Evolutionary conservation across 1,140 invertebrate species (phyloP).

Genomic region (Drosophila takahashii): DNA sequence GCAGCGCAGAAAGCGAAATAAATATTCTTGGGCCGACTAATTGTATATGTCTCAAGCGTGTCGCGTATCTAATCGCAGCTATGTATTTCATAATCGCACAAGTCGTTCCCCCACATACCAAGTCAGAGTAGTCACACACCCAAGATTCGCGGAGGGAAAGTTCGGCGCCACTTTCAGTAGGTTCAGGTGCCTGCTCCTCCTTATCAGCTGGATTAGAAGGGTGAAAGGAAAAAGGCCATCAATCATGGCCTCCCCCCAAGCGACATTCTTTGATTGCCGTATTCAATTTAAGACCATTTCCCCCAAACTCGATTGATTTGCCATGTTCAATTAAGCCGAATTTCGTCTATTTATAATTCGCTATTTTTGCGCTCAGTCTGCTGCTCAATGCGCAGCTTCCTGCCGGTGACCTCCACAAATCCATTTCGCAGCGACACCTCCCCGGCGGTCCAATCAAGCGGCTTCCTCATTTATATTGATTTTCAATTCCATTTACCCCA

Average conservation of each 20-base stretch:
- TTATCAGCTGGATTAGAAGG: conserved; percentile 11
- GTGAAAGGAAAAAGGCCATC: conserved; percentile 11
- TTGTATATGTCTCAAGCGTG: conserved; percentile 32
- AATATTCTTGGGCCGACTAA: conserved; percentile 17
- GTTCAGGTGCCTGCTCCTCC: conserved; percentile 12
- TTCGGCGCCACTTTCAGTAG: conserved; percentile 21
- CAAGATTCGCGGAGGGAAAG: conserved; percentile 29
- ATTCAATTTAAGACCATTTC: conserved; percentile 33
- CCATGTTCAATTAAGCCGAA: conserved; percentile 35
- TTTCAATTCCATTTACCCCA: conserved; percentile 35
- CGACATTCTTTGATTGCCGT: conserved; percentile 19
- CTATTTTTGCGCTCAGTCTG: conserved; percentile 45
- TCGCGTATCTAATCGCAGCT: conserved; percentile 62
- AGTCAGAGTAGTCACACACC: neutral
- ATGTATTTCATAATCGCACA: conserved; percentile 60
- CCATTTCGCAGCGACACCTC: conserved; percentile 26
- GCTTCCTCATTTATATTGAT: conserved; percentile 73
- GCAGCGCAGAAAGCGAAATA: conserved; percentile 13
- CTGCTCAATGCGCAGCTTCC: conserved; percentile 24
- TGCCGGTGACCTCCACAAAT: conserved; percentile 48
- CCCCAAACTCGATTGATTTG: conserved; percentile 19
- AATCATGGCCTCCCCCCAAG: conserved; percentile 10
- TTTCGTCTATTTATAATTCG: conserved; percentile 37
- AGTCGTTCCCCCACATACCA: conserved; percentile 1
- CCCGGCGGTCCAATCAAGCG: conserved; percentile 54